Conservation (phyloP, 1,140 invertebrate species). For the Drosophila sp. region DNA sequence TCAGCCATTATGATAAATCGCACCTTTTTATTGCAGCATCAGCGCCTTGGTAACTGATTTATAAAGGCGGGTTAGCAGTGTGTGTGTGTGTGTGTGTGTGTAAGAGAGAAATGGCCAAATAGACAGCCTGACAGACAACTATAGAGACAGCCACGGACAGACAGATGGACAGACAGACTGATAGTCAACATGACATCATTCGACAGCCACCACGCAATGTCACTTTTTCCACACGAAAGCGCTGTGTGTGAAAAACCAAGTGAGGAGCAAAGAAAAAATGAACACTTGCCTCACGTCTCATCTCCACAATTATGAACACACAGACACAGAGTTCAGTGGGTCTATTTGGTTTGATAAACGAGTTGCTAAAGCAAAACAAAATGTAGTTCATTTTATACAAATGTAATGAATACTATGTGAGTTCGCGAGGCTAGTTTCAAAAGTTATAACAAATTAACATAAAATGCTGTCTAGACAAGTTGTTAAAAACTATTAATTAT, state of each 20-base stretch:
- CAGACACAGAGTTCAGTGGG: slow-evolving; percentile 52
- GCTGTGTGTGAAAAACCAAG: not conserved
- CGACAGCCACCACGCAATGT: slow-evolving; percentile 53
- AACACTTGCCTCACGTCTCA: slow-evolving; percentile 5
- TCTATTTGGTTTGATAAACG: slow-evolving; percentile 47
- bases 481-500: no score
- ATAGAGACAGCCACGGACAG: not conserved
- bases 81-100: not conserved
- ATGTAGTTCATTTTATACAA: slow-evolving; percentile 15
- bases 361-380: slow-evolving; percentile 41
- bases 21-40: slow-evolving; percentile 80
- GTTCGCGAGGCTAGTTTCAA: not conserved
- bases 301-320: slow-evolving; percentile 61
- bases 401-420: slow-evolving; percentile 14
- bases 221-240: slow-evolving; percentile 54
- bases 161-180: slow-evolving; percentile 23
- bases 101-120: slow-evolving; percentile 48
- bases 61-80: slow-evolving; percentile 48
- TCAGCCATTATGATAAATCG: slow-evolving; percentile 78
- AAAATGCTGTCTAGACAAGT: not conserved
- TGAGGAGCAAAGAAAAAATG: slow-evolving; percentile 9
- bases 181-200: slow-evolving; percentile 72
- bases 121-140: slow-evolving; percentile 14
- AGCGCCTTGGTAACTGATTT: slow-evolving; percentile 79
- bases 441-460: not conserved